Evolutionary conservation across 2,797 vertebrate species (phyloP).

Genomic region (Phoebastria nigripes): DNA sequence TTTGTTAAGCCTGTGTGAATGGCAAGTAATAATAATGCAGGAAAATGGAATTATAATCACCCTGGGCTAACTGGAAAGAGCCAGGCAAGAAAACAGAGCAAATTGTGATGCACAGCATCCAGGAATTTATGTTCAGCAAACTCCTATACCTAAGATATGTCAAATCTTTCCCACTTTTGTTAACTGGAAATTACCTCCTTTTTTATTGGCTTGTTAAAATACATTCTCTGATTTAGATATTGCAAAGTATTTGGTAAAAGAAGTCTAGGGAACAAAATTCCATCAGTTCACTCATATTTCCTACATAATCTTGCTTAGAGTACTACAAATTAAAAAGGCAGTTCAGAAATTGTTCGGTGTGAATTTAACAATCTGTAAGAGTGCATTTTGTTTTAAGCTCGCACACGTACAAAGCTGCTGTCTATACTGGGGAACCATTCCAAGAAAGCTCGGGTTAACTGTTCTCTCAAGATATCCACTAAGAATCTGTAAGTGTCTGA

Average conservation of each 20-base stretch:
- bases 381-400: background rate
- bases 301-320: background rate
- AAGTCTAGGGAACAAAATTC: background rate
- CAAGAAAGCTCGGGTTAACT: constrained; percentile 20
- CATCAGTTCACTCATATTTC: background rate
- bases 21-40: background rate
- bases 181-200: background rate
- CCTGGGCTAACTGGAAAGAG: background rate
- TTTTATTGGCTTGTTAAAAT: background rate
- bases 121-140: background rate
- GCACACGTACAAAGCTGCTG: background rate
- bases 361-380: background rate
- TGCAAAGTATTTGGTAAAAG: background rate
- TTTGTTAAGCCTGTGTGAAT: background rate
- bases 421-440: background rate
- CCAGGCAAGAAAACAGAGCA: background rate
- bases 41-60: background rate
- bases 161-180: background rate
- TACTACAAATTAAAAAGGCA: background rate
- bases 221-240: background rate
- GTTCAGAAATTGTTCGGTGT: background rate
- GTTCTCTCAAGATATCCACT: constrained; percentile 2
- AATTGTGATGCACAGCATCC: background rate
- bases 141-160: background rate
- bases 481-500: constrained; percentile 33